Conservation (phyloP, 2,888 invertebrate species). For the Nudaria mundana region DNA sequence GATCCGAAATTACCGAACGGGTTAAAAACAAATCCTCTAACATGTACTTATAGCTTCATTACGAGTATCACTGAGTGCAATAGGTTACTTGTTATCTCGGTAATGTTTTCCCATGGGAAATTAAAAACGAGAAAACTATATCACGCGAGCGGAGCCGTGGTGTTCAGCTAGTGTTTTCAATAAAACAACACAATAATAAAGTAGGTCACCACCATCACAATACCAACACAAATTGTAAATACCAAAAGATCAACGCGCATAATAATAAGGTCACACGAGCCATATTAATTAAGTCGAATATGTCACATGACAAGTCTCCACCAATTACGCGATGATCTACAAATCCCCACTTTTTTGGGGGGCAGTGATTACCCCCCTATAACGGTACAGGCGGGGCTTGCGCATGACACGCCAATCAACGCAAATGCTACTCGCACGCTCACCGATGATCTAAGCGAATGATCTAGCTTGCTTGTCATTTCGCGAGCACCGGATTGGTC, state of each 20-base stretch:
- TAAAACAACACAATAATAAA: no score
- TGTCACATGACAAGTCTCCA: conserved; percentile 68
- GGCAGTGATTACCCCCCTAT: conserved; percentile 74
- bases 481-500: conserved; percentile 73
- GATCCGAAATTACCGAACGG: no score
- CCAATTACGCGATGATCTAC: conserved; percentile 56
- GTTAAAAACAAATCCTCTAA: no score
- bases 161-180: no score
- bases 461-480: conserved; percentile 78
- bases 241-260: conserved; percentile 44
- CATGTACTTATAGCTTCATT: no score
- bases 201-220: conserved; percentile 22
- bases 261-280: conserved; percentile 42
- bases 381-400: conserved; percentile 78
- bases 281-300: conserved; percentile 63
- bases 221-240: conserved; percentile 34
- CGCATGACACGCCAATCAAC: conserved; percentile 70
- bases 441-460: conserved; percentile 74
- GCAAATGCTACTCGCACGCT: conserved; percentile 58
- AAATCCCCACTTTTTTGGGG: conserved; percentile 72
- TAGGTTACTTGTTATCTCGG: no score
- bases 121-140: no score
- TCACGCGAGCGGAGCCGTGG: no score
- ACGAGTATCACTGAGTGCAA: no score
- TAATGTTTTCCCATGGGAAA: no score